Conservation (phyloP, 1,140 invertebrate species). For the Diachasma alloeum region DNA sequence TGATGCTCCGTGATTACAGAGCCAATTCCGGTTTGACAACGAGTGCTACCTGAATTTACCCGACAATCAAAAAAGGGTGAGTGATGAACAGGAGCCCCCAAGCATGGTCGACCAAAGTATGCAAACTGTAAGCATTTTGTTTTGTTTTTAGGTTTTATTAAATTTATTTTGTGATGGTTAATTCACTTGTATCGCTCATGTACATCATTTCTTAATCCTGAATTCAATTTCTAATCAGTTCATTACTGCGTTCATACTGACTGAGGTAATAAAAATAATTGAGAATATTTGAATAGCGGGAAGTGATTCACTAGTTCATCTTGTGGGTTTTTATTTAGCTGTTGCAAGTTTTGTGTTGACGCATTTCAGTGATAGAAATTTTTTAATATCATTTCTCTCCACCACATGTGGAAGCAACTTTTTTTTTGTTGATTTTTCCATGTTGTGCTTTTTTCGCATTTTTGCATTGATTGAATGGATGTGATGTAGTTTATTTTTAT, state of each 20-base stretch:
- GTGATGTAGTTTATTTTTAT: not conserved
- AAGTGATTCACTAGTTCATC: not conserved
- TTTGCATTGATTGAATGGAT: not conserved
- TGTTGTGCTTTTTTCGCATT: not conserved
- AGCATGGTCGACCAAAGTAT: slow-evolving; percentile 68
- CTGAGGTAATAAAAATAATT: slow-evolving; percentile 47
- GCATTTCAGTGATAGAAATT: not conserved
- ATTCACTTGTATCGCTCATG: slow-evolving; percentile 10
- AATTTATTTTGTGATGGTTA: slow-evolving; percentile 38
- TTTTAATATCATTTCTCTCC: not conserved
- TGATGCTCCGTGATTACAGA: slow-evolving; percentile 69
- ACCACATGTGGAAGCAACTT: not conserved
- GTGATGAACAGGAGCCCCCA: slow-evolving; percentile 69
- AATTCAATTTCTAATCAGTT: slow-evolving; percentile 36
- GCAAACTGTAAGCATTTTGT: slow-evolving; percentile 69
- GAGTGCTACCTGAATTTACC: slow-evolving; percentile 95
- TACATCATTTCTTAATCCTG: not conserved
- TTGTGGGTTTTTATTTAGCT: not conserved
- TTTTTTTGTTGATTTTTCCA: not conserved
- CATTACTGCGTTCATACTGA: slow-evolving; percentile 52
- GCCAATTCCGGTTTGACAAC: slow-evolving; percentile 98
- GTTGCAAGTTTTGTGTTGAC: not conserved
- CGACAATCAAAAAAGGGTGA: slow-evolving; percentile 95
- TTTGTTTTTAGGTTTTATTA: slow-evolving; percentile 61
- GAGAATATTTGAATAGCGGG: not conserved